phyloP scores from a whole-genome alignment of 2,113 vertebrate genomes.

The Erinaceus europaeus region DNA sequence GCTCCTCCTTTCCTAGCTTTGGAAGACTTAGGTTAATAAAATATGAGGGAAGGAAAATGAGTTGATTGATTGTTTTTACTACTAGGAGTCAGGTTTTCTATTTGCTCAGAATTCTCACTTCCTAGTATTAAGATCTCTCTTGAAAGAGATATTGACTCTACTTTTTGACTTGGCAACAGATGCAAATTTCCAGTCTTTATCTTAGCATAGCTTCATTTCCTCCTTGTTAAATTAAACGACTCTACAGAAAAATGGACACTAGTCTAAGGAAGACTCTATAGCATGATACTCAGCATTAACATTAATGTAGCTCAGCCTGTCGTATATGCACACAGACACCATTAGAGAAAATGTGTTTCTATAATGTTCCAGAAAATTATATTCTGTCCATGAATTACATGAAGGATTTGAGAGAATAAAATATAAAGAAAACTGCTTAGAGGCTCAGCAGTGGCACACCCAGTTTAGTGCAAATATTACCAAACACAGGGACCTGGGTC shows the following conservation, averaged over 20 bases:
- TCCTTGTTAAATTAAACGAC: neutral
- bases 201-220: neutral
- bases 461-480: no score
- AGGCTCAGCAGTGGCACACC: no score
- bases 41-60: neutral
- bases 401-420: no score
- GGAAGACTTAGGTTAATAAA: slow-evolving; percentile 36
- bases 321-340: neutral
- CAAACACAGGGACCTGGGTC: no score
- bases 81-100: neutral
- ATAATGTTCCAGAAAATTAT: slow-evolving; percentile 9
- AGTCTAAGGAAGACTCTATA: neutral
- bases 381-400: neutral
- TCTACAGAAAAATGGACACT: slow-evolving; percentile 13
- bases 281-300: neutral
- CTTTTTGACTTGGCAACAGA: neutral
- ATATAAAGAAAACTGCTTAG: no score
- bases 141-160: neutral
- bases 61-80: neutral
- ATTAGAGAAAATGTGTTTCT: neutral
- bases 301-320: neutral
- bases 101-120: slow-evolving; percentile 3
- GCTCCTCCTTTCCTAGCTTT: neutral
- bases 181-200: neutral
- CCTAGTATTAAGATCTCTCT: slow-evolving; percentile 4